Evolutionary conservation across 2,113 vertebrate species (phyloP).

Genomic region (Varanus salvator): DNA sequence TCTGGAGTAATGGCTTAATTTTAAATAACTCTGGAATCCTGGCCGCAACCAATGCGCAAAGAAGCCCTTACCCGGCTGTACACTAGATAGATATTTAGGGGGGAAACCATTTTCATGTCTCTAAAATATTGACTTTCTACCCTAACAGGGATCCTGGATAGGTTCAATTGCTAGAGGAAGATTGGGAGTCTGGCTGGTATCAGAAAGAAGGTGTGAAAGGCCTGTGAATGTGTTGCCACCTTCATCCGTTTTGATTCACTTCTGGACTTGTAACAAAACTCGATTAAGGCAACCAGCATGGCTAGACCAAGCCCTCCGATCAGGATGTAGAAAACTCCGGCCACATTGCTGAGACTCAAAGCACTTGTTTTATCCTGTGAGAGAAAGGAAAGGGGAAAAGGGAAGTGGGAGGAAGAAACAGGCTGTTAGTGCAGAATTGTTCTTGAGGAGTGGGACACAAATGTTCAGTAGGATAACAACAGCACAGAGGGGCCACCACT

Average conservation of each 20-base stretch:
- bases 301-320: constrained; percentile 97
- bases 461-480: constrained; percentile 55
- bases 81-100: not conserved
- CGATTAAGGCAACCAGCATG: constrained; percentile 99
- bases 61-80: not conserved
- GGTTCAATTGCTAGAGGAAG: constrained; percentile 82
- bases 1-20: not conserved
- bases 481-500: constrained; percentile 63
- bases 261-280: constrained; percentile 99
- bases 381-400: constrained; percentile 62
- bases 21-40: not conserved
- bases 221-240: constrained; percentile 88
- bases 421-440: constrained; percentile 67
- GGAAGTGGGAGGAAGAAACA: constrained; percentile 64
- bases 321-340: constrained; percentile 99
- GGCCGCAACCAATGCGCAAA: not conserved
- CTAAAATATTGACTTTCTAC: constrained; percentile 40
- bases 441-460: constrained; percentile 19
- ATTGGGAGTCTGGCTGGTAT: constrained; percentile 79
- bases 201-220: constrained; percentile 87
- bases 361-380: constrained; percentile 97
- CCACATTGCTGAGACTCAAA: constrained; percentile 98
- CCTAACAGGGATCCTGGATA: constrained; percentile 35
- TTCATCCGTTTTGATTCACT: constrained; percentile 98
- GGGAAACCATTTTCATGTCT: constrained; percentile 11